Base-by-base conservation (phyloP, 2,797 vertebrate genomes). In the Sebastes matsubarae region DNA sequence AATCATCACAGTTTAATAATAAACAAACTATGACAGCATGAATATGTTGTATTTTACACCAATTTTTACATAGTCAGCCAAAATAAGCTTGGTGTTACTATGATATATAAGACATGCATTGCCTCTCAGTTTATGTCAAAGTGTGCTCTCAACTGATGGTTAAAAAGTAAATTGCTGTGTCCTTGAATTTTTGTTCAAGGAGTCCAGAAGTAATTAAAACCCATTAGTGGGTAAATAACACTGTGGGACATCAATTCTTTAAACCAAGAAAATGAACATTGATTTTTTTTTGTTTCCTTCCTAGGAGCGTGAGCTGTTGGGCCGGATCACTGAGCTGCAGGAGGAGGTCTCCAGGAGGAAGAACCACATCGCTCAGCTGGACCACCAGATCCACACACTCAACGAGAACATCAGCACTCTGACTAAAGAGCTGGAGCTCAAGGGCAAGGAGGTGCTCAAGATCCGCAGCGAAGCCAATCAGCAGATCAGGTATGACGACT, bases 391-490 rank as follows among this genome's bases (percentile, higher is more conserved):
- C 81, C 96, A 98, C 90, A 96, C 97, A 8, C 97, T 99, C 86
- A 98, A 97, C 80, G 98, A 99, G 93, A 99, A 97, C 84, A 97
- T 99, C 94, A 98, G 95, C 94, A 96, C 96, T 5, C 93, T 99
- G 86, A 99, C 98, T 1, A 99, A 98, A 87, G 98, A 99, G 92
- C 92, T 99, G 94, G 98, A 99, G 93, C 96, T 97, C 69, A 99
- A 99, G 93, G 98, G 98, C 82, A 98, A 99, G 82, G 98, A 99
- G 94, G 97, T 99, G 91, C 97, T 99, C 57, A 97, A 97, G 95
- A 97, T 99, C 94, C 97, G 97, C 87, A 98, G 98, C 57, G 98
- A 99, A 91, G 98, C 98, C 88, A 99, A 97, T 86, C 98, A 99
- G 80, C 98, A 99, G 92, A 98, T 99, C 93, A 97, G 98, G 98